phyloP scores from a whole-genome alignment of 2,797 vertebrate species.

The Prionace glauca region DNA sequence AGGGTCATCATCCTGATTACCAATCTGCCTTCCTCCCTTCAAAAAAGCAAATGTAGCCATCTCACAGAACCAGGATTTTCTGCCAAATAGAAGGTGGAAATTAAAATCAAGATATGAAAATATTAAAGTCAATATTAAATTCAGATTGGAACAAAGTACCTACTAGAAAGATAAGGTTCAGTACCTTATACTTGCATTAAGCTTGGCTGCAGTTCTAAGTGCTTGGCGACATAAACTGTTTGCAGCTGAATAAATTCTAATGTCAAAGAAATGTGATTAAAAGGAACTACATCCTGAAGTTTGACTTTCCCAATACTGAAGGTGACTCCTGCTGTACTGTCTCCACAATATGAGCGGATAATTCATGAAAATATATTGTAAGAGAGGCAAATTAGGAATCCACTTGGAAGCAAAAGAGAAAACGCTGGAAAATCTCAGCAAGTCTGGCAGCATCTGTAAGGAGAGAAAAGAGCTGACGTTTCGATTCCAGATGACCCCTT shows the following conservation, averaged over 20 bases:
- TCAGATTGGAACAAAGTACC: background rate
- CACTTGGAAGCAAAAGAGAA: too few relatives aligned
- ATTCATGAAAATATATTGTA: background rate
- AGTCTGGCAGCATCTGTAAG: too few relatives aligned
- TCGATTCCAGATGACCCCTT: too few relatives aligned
- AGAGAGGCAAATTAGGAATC: background rate
- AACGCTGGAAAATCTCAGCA: too few relatives aligned
- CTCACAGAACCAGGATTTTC: background rate
- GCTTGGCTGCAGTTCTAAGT: background rate
- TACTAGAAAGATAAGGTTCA: background rate
- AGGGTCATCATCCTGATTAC: background rate
- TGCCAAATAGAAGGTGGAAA: background rate
- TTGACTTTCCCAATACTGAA: background rate
- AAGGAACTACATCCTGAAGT: background rate
- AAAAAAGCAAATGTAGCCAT: background rate
- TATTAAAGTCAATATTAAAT: background rate
- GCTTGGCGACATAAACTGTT: background rate
- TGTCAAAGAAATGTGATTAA: background rate
- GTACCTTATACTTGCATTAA: background rate
- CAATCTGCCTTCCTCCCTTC: background rate
- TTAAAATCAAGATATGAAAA: background rate
- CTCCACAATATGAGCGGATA: background rate
- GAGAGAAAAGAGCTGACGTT: too few relatives aligned
- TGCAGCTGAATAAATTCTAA: background rate
- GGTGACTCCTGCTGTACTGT: background rate